Evolutionary conservation across 2,113 vertebrate species (phyloP).

Genomic region (Tinamus guttatus): DNA sequence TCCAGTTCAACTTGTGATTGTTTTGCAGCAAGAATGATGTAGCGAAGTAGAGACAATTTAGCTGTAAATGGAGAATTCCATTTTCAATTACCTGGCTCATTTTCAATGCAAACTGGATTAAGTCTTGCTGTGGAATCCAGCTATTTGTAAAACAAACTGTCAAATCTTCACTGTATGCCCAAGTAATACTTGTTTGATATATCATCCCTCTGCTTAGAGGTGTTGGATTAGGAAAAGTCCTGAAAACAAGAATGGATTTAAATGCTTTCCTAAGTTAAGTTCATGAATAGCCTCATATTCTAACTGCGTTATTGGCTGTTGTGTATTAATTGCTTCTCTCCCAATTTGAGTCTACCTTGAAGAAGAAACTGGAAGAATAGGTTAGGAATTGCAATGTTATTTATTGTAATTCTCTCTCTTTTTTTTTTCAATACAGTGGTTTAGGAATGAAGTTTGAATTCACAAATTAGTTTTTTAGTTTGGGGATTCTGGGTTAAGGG

Average conservation of each 20-base stretch:
- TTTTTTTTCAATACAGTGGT: slow-evolving; percentile 46
- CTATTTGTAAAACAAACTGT: not conserved
- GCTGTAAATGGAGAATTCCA: not conserved
- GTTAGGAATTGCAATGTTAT: slow-evolving; percentile 40
- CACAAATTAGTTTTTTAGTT: not conserved
- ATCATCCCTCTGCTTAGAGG: not conserved
- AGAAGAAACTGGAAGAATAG: slow-evolving; percentile 35
- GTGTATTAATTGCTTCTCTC: not conserved
- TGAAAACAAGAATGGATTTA: not conserved
- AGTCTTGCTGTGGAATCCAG: not conserved
- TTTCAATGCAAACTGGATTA: not conserved
- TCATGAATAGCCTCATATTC: not conserved
- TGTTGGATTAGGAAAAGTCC: not conserved
- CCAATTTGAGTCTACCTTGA: slow-evolving; percentile 37
- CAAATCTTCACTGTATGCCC: not conserved
- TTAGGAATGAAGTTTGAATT: slow-evolving; percentile 41
- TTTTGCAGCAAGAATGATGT: not conserved
- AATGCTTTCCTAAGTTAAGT: slow-evolving; percentile 10
- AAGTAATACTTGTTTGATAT: not conserved
- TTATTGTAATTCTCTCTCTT: slow-evolving; percentile 56
- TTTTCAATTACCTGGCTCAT: not conserved
- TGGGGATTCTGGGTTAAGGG: not conserved
- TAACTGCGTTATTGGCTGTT: not conserved
- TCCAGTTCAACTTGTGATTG: not conserved
- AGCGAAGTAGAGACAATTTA: not conserved